These are phyloP conservation scores for Tubulanus polymorphus DNA, from an alignment of 2,888 invertebrate genomes.

Conservation along the genomic window DNA sequence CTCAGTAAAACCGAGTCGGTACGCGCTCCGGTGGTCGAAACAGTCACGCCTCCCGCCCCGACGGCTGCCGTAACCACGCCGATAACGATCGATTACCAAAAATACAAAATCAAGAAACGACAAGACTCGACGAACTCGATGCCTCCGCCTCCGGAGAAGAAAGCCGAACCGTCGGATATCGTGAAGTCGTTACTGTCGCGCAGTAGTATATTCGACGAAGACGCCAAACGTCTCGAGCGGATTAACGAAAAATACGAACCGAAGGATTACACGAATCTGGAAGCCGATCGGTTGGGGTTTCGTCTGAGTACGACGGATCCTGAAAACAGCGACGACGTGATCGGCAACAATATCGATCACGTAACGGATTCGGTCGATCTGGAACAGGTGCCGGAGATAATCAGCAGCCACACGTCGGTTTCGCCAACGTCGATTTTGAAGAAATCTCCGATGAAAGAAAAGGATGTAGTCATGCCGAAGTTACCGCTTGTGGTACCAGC, in stretches of 20 bases:
- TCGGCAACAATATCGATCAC: too few species aligned
- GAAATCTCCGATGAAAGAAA: too few species aligned
- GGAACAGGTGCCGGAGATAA: too few species aligned
- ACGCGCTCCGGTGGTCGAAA: slow-evolving; percentile 17
- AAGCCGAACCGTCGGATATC: slow-evolving; percentile 88
- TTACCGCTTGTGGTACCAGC: too few species aligned
- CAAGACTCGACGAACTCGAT: slow-evolving; percentile 24
- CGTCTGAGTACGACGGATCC: too few species aligned
- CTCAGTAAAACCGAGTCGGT: slow-evolving; percentile 58
- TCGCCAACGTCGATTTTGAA: too few species aligned
- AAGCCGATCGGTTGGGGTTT: too few species aligned
- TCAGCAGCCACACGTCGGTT: too few species aligned
- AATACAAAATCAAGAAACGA: slow-evolving; percentile 48
- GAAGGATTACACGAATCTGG: slow-evolving; percentile 35
- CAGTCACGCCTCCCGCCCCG: slow-evolving; percentile 12
- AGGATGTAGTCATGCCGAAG: too few species aligned
- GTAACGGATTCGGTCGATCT: too few species aligned
- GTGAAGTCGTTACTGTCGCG: slow-evolving; percentile 87
- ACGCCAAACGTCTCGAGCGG: slow-evolving; percentile 80
- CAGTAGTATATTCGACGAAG: slow-evolving; percentile 90
- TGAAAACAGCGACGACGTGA: too few species aligned
- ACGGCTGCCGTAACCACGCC: slow-evolving; percentile 9
- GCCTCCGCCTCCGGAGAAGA: slow-evolving; percentile 16
- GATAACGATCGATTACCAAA: slow-evolving; percentile 41
- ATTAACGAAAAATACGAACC: slow-evolving; percentile 76